Conservation (phyloP, 1,140 invertebrate species). For the Colletes latitarsis region DNA sequence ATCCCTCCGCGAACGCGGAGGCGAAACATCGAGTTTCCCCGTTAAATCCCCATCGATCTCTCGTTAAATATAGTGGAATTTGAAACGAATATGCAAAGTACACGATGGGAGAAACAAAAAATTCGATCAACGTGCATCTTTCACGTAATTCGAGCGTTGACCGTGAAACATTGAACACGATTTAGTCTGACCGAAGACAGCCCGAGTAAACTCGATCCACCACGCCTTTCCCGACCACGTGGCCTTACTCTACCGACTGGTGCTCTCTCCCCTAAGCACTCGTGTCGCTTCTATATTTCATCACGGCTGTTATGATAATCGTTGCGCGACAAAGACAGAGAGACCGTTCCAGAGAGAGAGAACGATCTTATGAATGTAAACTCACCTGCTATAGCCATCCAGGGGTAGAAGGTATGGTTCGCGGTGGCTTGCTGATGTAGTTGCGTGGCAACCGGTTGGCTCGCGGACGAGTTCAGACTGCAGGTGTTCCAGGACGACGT, state of each 20-base stretch:
- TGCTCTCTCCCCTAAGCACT: conserved; percentile 60
- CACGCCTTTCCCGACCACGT: conserved; percentile 68
- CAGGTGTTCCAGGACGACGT: conserved; percentile 91
- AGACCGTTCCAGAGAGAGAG: not conserved
- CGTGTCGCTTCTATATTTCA: conserved; percentile 68
- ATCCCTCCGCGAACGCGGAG: not conserved
- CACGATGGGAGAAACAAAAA: too few relatives aligned
- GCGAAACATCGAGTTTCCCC: not conserved
- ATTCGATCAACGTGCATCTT: not conserved
- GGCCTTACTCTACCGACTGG: conserved; percentile 32
- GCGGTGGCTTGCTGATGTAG: conserved; percentile 91
- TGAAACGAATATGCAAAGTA: not conserved
- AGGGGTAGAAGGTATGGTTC: conserved; percentile 97
- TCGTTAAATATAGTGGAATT: too few relatives aligned
- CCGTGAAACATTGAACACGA: conserved; percentile 30
- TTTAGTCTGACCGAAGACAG: conserved; percentile 11
- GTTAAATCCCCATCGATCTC: not conserved
- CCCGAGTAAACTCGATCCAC: conserved; percentile 52
- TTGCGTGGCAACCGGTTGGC: conserved; percentile 89
- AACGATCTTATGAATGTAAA: conserved; percentile 69
- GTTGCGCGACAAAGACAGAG: conserved; percentile 20
- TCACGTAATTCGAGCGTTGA: conserved; percentile 26
- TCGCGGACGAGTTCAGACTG: conserved; percentile 87
- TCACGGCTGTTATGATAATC: conserved; percentile 73
- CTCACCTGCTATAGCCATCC: conserved; percentile 99